Conservation (phyloP, 2,113 vertebrate genomes). For the Pterocles gutturalis region DNA sequence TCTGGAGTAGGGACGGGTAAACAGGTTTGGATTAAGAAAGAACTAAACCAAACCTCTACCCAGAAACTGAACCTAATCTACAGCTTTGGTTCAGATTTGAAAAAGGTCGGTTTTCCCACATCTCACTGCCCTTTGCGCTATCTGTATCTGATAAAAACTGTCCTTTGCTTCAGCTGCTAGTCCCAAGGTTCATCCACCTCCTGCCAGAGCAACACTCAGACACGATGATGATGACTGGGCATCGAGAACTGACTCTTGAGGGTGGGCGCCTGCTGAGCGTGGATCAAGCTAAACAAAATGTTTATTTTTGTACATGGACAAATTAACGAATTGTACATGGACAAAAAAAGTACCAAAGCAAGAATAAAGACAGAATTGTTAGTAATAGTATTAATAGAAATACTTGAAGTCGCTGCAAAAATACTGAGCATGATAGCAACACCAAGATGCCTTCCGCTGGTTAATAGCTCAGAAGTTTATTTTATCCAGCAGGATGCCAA, state of each 20-base stretch:
- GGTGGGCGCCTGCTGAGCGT: neutral
- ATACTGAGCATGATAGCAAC: neutral
- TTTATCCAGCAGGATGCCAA: neutral
- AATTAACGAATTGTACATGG: neutral
- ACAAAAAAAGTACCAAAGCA: neutral
- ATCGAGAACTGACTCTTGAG: neutral
- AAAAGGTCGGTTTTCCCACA: neutral
- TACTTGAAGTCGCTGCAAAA: neutral
- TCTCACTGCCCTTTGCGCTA: neutral
- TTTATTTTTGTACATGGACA: neutral
- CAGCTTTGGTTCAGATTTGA: neutral
- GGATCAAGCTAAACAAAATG: neutral
- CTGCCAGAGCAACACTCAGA: neutral
- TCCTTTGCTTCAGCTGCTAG: neutral
- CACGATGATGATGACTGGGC: neutral
- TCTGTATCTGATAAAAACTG: neutral
- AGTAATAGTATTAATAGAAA: neutral
- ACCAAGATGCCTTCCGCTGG: neutral
- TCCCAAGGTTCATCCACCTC: neutral
- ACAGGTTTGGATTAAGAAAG: slow-evolving; percentile 39
- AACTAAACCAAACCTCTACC: slow-evolving; percentile 42
- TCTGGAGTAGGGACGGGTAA: slow-evolving; percentile 30
- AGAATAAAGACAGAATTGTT: neutral
- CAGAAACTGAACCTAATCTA: neutral
- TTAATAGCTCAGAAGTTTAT: neutral